Evolutionary conservation across 1,140 invertebrate species (phyloP), one percentile per base, ranked within the genome.

Genomic region (Sminthurides bifidus): DNA sequence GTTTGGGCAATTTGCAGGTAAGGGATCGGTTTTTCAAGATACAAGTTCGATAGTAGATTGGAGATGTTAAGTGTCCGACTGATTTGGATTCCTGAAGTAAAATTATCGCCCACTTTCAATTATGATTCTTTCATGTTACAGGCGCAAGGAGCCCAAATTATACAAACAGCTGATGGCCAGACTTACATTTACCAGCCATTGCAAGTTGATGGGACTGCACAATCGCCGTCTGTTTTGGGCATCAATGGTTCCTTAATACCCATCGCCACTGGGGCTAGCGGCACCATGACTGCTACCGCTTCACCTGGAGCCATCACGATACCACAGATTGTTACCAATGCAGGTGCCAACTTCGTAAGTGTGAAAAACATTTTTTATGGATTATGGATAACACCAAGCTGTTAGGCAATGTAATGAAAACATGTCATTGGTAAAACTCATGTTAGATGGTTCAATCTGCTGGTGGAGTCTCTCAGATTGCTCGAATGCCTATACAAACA

Each of bases 131-230:
- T 33, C 3, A 12, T 23, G 14, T 33, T 37, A 35, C 5, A 51
- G 26, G 21, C 49, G 6, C 71, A 77, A 52, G 76, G 76, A 56
- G 81, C 84, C 49, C 85, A 91, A 70, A 76, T 95, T 24, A 80
- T 95, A 31, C 90, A 93, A 70, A 88, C 88, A 10, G 76, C 85
- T 0, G 90, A 94, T 75, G 91, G 91, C n/a, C 90, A 94, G 70
- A 91, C 89, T 0, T 85, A 87, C 60, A 82, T 92, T 54, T 93
- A 91, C 68, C 87, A 92, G 68, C 86, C 87, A 2, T 51, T 76
- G 82, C n/a, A 73, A 76, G 43, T 67, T 81, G 17, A 77, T 78
- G 50, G 75, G 75, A 43, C 65, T 61, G 58, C 55, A 29, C 41
- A 54, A 31, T 54, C 53, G 46, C 43, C n/a, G 26, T 17, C 40